These are phyloP conservation scores for Zhuqinia jingwanae DNA, from an alignment of 2,888 invertebrate species.

Conservation along the genomic window DNA sequence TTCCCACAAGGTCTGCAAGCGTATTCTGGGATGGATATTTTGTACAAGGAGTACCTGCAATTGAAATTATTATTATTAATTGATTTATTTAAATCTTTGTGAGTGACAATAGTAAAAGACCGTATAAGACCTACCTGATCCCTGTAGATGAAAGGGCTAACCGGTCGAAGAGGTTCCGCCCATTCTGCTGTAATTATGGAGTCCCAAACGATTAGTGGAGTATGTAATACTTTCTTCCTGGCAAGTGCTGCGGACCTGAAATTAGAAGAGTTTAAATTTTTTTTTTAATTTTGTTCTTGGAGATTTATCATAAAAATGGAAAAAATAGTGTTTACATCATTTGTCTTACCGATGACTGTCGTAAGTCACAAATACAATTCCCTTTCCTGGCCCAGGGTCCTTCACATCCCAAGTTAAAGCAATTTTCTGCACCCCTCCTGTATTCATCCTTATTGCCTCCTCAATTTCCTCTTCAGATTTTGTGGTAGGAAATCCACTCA, in stretches of 20 bases:
- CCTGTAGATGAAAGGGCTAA: neutral
- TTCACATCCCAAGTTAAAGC: too few species aligned
- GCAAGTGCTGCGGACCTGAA: conserved; percentile 44
- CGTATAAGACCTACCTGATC: neutral
- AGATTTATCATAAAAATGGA: neutral
- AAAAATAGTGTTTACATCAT: neutral
- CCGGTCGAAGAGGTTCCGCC: conserved; percentile 30
- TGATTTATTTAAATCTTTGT: too few species aligned
- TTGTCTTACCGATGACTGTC: conserved; percentile 54
- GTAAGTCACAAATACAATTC: conserved; percentile 4
- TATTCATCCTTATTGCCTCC: neutral
- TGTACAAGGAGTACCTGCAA: neutral
- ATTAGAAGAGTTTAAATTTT: neutral
- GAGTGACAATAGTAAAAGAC: neutral
- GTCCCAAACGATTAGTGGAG: neutral
- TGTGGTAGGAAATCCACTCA: conserved; percentile 42
- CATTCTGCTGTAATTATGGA: conserved; percentile 13
- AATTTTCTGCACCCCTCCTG: conserved; percentile 35
- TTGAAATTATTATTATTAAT: too few species aligned
- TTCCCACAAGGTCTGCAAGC: neutral
- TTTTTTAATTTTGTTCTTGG: too few species aligned
- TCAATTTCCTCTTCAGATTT: conserved; percentile 25
- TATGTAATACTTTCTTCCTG: conserved; percentile 37
- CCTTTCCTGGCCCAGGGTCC: too few species aligned
- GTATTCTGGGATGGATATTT: neutral